phyloP scores from a whole-genome alignment of 2,113 vertebrate genomes.

The Halichoeres trimaculatus region DNA sequence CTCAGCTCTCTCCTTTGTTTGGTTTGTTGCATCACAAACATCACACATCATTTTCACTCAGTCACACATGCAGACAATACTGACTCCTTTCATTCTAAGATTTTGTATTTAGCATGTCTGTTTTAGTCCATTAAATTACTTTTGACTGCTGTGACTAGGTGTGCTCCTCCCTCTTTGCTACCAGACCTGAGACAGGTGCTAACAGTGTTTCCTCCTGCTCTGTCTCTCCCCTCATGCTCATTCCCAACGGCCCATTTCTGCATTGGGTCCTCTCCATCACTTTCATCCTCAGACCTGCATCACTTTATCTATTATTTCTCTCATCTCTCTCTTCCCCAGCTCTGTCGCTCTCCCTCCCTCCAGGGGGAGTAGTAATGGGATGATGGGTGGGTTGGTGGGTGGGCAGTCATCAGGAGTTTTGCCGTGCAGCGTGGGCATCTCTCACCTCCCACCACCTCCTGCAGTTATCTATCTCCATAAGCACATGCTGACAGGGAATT shows the following conservation, averaged over 20 bases:
- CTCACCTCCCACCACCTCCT: slow-evolving; percentile 70
- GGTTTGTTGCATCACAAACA: too few relatives aligned
- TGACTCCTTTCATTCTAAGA: too few relatives aligned
- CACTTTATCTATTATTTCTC: slow-evolving; percentile 41
- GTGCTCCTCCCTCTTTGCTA: too few relatives aligned
- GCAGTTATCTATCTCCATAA: slow-evolving; percentile 77
- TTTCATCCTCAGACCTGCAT: slow-evolving; percentile 43
- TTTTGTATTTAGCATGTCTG: too few relatives aligned
- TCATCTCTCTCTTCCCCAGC: slow-evolving; percentile 21
- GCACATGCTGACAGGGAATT: slow-evolving; percentile 57
- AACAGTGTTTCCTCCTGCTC: neutral
- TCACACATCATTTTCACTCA: too few relatives aligned
- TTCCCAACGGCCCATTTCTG: slow-evolving; percentile 19
- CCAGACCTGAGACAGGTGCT: too few relatives aligned
- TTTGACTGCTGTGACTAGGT: too few relatives aligned
- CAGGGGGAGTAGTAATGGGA: slow-evolving; percentile 84
- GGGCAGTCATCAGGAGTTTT: slow-evolving; percentile 77
- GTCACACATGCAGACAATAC: too few relatives aligned
- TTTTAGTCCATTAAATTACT: too few relatives aligned
- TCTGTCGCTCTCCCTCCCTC: slow-evolving; percentile 40
- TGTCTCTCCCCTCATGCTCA: neutral
- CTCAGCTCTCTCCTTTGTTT: too few relatives aligned
- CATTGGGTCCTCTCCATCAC: slow-evolving; percentile 30
- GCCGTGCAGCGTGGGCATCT: slow-evolving; percentile 72
- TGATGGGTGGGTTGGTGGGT: slow-evolving; percentile 84